Base-by-base conservation (phyloP, 2,797 vertebrate species). In the Xyrichtys novacula region DNA sequence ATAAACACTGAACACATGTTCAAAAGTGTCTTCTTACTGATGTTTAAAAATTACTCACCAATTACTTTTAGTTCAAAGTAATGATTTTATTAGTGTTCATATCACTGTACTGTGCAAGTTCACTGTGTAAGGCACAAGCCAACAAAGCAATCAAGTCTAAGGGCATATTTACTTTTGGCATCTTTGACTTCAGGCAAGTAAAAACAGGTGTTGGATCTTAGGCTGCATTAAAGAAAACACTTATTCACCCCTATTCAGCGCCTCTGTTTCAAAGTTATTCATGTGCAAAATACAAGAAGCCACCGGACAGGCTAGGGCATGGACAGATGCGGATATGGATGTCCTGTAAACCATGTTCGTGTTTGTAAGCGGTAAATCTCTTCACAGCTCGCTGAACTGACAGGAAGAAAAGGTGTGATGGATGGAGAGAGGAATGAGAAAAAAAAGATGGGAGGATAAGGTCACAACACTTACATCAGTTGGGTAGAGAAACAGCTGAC, bases 311-410 rank as follows among this genome's bases (percentile, higher is more conserved):
- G 68, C 28, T 4, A 5, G 16, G 16, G 11, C 39, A 44, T 34
- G 38, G 53, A 65, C 25, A 46, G 40, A 44, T 4, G 4, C 57
- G 48, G 15, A 44, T 28, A 23, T 62, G 55, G 31, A 72, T 29
- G 70, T 70, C 67, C 44, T 63, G 55, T 42, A 65, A 78, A 80
- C 47, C 32, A 16, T 26, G 60, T 76, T 74, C 1, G 6, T 76
- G 74, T 83, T 53, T 38, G 64, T 69, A 34, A 74, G 78, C 82
- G 50, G 68, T 84, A 82, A 88, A 80, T 90, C 71, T 60, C 56
- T 68, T 62, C 58, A 71, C 68, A 68, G 80, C 52, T 71, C 44
- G 4, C n/a, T 52, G 61, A 71, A 9, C 66, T 76, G 85, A 65
- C 62, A 70, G 66, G 67, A 70, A 55, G 52, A 63, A 53, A 56